Base-by-base conservation (phyloP, 1,140 invertebrate genomes). In the Spodoptera frugiperda region DNA sequence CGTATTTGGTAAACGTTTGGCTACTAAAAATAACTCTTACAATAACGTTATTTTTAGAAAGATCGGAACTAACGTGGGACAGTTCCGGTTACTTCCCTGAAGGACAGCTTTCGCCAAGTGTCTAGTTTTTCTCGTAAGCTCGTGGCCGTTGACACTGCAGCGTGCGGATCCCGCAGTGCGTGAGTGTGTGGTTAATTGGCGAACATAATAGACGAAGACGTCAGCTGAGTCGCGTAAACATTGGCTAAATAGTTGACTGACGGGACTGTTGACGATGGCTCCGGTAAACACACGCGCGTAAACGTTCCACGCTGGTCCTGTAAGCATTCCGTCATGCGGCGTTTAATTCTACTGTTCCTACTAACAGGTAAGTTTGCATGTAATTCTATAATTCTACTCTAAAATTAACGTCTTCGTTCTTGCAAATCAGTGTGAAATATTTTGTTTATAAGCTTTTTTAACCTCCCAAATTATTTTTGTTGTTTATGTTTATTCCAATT, bases 201-300 rank as follows among this genome's bases (percentile, higher is more conserved):
- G 80, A 89, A 85, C 84, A 83, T 84, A 86, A 79, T 84, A 79
- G 84, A 85, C 81, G 80, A 84, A 76, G 81, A 82, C 88, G 82
- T 90, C 92, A 93, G 91, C 92, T 93, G 92, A 91, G 90, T 83
- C 87, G 87, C 90, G 90, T 93, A 93, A 93, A 93, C 90, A 93
- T 87, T 90, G 84, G 80, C 80, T 76, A 86, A 81, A 83, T 78
- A 82, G 80, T 78, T 87, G 79, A 78, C 83, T 84, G 79, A 83
- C 78, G 76, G 84, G 79, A 86, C 83, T 75, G 79, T 85, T 88
- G 85, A 83, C 80, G 84, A 86, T 89, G 87, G 85, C 80, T 82
- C 78, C 78, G 78, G 82, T 81, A 63, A 83, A 87, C 78, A 78
- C 74, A 77, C 78, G 78, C 78, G 79, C 81, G 48, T 86, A 78